phyloP scores from a whole-genome alignment of 2,888 invertebrate species.

The Listrodromus nycthemerus region DNA sequence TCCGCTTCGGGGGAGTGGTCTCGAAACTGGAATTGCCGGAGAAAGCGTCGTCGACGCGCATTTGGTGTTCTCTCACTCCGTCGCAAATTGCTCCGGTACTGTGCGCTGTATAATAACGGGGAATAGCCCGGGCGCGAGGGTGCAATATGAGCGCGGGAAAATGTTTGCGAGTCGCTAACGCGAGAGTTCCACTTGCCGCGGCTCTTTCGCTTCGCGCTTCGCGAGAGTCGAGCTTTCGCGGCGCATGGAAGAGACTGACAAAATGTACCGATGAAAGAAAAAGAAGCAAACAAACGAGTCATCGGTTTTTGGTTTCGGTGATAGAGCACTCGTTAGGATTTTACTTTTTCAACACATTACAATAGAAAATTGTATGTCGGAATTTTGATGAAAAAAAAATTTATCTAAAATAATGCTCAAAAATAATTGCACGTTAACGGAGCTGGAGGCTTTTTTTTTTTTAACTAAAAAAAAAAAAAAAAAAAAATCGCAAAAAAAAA shows the following conservation, averaged over 20 bases:
- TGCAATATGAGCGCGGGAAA: slow-evolving; percentile 37
- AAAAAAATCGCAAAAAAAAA: no score
- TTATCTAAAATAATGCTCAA: no score
- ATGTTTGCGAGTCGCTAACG: slow-evolving; percentile 13
- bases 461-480: no score
- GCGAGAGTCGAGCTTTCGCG: slow-evolving; percentile 12
- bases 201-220: slow-evolving; percentile 12
- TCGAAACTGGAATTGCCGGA: slow-evolving; percentile 72
- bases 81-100: slow-evolving; percentile 61
- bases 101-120: slow-evolving; percentile 66
- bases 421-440: not conserved
- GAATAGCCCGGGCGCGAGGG: slow-evolving; percentile 66
- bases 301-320: not conserved
- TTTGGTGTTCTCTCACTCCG: slow-evolving; percentile 52
- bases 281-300: not conserved
- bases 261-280: slow-evolving; percentile 3
- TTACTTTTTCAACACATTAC: no score
- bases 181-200: slow-evolving; percentile 27
- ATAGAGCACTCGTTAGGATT: not conserved
- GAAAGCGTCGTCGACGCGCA: slow-evolving; percentile 71
- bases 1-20: slow-evolving; percentile 53
- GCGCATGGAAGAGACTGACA: slow-evolving; percentile 15
- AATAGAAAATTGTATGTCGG: no score
- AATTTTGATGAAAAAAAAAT: no score
- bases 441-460: not conserved